These are phyloP conservation scores for Chionis minor DNA, from an alignment of 2,113 vertebrate species.

Conservation along the genomic window DNA sequence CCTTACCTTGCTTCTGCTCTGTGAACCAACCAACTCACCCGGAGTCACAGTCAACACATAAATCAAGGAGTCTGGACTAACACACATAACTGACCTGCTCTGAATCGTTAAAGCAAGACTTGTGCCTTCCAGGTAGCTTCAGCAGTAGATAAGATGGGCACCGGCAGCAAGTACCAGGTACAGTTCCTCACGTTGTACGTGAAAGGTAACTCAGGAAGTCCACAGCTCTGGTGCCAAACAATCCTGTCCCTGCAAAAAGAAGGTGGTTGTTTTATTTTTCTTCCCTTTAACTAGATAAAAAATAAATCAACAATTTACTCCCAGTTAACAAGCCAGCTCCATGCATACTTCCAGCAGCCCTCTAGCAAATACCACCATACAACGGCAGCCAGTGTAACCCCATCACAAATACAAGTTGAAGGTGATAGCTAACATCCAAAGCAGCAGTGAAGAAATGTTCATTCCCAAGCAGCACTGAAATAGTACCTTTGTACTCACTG, in stretches of 20 bases:
- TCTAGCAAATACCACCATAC: neutral
- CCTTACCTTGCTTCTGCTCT: neutral
- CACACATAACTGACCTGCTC: neutral
- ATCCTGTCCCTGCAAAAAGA: neutral
- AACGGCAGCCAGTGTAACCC: neutral
- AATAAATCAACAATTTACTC: neutral
- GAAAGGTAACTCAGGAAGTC: neutral
- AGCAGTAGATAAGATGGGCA: neutral
- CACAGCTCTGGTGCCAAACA: neutral
- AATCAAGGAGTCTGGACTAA: neutral
- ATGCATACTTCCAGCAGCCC: neutral
- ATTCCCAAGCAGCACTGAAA: neutral
- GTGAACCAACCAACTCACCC: neutral
- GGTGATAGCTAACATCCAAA: neutral
- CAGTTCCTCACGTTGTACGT: accelerated
- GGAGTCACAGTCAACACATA: neutral
- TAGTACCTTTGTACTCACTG: neutral
- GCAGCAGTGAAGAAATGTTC: neutral
- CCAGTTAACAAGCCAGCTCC: neutral
- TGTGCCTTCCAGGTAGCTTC: neutral
- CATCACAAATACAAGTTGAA: neutral
- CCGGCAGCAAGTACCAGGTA: neutral
- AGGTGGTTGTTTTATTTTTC: neutral
- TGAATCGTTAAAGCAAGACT: neutral
- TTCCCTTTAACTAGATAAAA: neutral